Percentiles rank a stretch among this genome's conserved stretches.
Evolutionary conservation across 2,888 invertebrate species (phyloP).

Genomic region (Agrochola circellaris): DNA sequence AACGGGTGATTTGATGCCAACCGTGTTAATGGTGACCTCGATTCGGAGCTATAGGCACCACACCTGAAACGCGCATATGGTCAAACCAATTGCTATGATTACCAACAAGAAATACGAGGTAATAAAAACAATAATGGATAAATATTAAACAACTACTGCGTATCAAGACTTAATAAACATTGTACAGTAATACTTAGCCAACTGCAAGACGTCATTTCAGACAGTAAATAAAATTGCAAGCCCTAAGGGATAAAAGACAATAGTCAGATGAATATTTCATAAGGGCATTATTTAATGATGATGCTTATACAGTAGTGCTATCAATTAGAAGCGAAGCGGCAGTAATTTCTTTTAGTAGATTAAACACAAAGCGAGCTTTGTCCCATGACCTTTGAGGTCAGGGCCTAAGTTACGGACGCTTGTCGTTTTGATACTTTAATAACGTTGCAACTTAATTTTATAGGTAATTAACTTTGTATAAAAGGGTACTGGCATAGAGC

Average conservation of each 20-base stretch:
- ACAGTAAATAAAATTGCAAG: conserved; percentile 67
- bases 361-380: conserved; percentile 69
- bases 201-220: conserved; percentile 62
- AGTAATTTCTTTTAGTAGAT: conserved; percentile 78
- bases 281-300: conserved; percentile 78
- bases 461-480: conserved; percentile 11
- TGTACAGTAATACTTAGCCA: conserved; percentile 61
- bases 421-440: conserved; percentile 59
- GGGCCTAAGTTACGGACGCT: conserved; percentile 58
- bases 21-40: conserved; percentile 67
- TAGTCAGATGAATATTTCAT: conserved; percentile 81
- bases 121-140: conserved; percentile 61
- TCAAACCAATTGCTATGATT: conserved; percentile 56
- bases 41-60: conserved; percentile 48
- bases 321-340: conserved; percentile 79
- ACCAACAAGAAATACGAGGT: conserved; percentile 48
- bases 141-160: conserved; percentile 53
- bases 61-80: conserved; percentile 58
- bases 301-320: conserved; percentile 77
- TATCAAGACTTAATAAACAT: conserved; percentile 61
- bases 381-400: conserved; percentile 72
- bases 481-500: conserved; percentile 3
- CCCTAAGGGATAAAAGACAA: conserved; percentile 72
- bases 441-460: conserved; percentile 51
- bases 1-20: conserved; percentile 79